Percentiles rank a stretch among this genome's conserved stretches.
Evolutionary conservation across 2,888 invertebrate genomes (phyloP).

Genomic region (Xiphydria camelus): DNA sequence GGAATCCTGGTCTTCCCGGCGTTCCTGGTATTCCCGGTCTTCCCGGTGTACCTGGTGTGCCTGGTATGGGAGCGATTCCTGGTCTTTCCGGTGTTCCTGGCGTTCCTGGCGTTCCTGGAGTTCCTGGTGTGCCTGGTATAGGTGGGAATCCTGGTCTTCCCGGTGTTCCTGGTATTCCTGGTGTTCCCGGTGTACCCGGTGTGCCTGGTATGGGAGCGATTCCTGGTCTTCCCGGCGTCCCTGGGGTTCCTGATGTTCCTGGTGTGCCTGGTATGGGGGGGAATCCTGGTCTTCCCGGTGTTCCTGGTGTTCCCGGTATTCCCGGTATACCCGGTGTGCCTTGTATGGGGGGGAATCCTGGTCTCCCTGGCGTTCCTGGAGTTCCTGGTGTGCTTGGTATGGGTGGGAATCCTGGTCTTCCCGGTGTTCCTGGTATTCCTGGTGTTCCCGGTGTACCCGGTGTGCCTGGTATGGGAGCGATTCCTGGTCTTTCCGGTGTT

Average conservation of each 20-base stretch:
- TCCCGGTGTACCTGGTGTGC: conserved; percentile 38
- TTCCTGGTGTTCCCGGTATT: conserved; percentile 23
- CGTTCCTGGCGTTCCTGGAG: conserved; percentile 17
- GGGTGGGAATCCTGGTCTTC: conserved; percentile 14
- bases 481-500: no score
- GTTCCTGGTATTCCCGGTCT: conserved; percentile 43
- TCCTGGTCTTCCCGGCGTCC: conserved; percentile 36
- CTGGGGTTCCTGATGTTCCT: conserved; percentile 28
- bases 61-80: conserved; percentile 32
- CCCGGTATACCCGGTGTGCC: conserved; percentile 34
- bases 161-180: background rate
- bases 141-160: conserved; percentile 1
- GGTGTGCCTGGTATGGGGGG: conserved; percentile 9
- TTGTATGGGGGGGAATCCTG: conserved; percentile 34
- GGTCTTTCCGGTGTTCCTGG: conserved; percentile 48
- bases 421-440: conserved; percentile 2
- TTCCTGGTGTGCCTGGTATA: conserved; percentile 15
- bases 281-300: background rate
- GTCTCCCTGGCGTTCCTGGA: conserved; percentile 26
- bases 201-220: conserved; percentile 22
- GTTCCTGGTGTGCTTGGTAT: conserved; percentile 15
- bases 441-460: conserved; percentile 14
- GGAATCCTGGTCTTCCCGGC: conserved; percentile 5
- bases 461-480: conserved; percentile 19
- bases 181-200: conserved; percentile 42